Evolutionary conservation across 2,113 vertebrate genomes (phyloP), one percentile per base, ranked within the genome.

Genomic region (Neolamprologus caudopunctatus): DNA sequence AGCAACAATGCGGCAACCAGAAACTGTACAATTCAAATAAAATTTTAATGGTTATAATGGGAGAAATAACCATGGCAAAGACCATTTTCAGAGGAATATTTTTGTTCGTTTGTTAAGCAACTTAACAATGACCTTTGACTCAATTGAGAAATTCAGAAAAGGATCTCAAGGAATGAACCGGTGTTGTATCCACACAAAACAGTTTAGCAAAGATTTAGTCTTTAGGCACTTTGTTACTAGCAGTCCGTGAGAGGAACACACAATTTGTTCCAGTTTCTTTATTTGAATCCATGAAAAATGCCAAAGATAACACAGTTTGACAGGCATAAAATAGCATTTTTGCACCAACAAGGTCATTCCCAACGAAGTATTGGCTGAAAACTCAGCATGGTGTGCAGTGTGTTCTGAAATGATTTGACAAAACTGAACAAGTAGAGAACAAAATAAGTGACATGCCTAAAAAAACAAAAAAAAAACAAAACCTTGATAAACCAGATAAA

Each of bases 281-380:
- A 68, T 21, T 40, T 40, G 33, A 68, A 68, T 68, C 33, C 63
- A 40, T 40, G 33, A 21, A 68, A 68, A 68, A 68, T 68, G 7
- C 11, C 11, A 68, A 40, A 37, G 63, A 68, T 40, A 68, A 68
- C 63, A 40, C 19, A 68, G 33, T 68, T 40, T 68, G 63, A 68
- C 63, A 40, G 63, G 63, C 63, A 68, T 40, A 68, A 68, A 68
- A 68, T 68, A 40, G 19, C 33, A 68, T 40, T 68, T 68, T 68
- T 68, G 7, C 63, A 68, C 63, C 63, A 5, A 68, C 63, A 68
- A 68, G 19, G 19, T 68, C 33, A 68, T 40, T 21, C 19, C 7
- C 63, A 68, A 40, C 0, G 2, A 68, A n/a, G 0, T 68, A 40
- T 40, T 8, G 33, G 19, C 19, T 14, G 33, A 68, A 68, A 68